Evolutionary conservation across 2,888 invertebrate species (phyloP).

Genomic region (Nineta flava): DNA sequence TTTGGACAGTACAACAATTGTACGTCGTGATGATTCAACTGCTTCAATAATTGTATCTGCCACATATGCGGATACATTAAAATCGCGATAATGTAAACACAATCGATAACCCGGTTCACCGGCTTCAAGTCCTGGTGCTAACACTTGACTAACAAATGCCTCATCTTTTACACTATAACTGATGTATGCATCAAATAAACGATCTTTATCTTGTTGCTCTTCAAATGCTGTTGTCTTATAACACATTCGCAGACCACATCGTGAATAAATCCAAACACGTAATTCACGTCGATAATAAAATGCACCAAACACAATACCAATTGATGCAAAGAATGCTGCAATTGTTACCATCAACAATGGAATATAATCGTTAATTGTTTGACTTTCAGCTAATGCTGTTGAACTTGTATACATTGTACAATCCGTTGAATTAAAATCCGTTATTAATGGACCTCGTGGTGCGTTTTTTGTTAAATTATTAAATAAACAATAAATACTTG

Average conservation of each 20-base stretch:
- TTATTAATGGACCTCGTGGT: conserved; percentile 48
- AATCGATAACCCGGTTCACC: conserved; percentile 69
- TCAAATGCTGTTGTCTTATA: conserved; percentile 68
- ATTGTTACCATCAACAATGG: conserved; percentile 63
- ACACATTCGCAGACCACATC: conserved; percentile 73
- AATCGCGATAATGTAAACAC: conserved; percentile 83
- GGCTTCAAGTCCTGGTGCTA: conserved; percentile 75
- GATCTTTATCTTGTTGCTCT: conserved; percentile 67
- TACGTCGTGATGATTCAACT: conserved; percentile 77
- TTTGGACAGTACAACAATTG: conserved; percentile 78
- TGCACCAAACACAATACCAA: conserved; percentile 57
- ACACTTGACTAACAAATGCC: conserved; percentile 73
- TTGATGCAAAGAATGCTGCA: conserved; percentile 59
- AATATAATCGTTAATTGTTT: conserved; percentile 67
- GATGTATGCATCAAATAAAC: conserved; percentile 88
- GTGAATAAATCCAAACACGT: conserved; percentile 72
- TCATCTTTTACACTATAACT: conserved; percentile 90
- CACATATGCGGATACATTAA: conserved; percentile 74
- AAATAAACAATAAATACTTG: conserved; percentile 58
- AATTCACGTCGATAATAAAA: conserved; percentile 71
- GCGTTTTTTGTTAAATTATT: conserved; percentile 47
- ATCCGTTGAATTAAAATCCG: conserved; percentile 63
- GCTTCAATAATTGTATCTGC: conserved; percentile 87
- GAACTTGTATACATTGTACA: conserved; percentile 59
- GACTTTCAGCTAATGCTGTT: conserved; percentile 54